These are phyloP conservation scores for Drusus annulatus DNA, from an alignment of 1,140 invertebrate genomes.

Conservation along the genomic window DNA sequence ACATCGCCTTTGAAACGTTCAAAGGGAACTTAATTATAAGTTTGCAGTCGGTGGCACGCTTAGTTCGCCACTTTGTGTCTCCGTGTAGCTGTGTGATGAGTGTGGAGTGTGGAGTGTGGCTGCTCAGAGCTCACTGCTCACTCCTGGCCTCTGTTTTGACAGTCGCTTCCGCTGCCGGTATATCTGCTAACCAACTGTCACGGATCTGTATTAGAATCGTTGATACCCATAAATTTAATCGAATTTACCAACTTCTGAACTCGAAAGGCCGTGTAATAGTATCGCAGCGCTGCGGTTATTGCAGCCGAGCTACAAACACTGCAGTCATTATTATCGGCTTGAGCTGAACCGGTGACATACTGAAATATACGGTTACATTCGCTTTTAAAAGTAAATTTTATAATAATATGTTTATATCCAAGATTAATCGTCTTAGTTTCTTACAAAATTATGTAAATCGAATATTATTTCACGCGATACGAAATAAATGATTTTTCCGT, in stretches of 20 bases:
- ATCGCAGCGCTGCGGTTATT: neutral
- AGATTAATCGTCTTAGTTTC: neutral
- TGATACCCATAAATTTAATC: conserved; percentile 7
- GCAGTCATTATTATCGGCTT: too few species aligned
- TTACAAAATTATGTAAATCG: conserved; percentile 1
- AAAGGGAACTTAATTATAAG: conserved; percentile 13
- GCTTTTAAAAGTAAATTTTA: too few species aligned
- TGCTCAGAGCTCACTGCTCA: neutral
- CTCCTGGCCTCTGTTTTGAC: conserved; percentile 10
- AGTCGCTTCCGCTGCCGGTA: neutral
- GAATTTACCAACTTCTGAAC: conserved; percentile 8
- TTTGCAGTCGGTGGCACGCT: neutral
- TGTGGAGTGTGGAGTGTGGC: neutral
- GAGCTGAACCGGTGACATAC: neutral
- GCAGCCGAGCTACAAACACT: too few species aligned
- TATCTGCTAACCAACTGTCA: neutral
- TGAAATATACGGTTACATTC: neutral
- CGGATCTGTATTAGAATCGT: conserved; percentile 13
- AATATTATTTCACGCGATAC: neutral
- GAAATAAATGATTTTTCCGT: neutral
- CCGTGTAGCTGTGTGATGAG: too few species aligned
- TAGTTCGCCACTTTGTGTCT: too few species aligned
- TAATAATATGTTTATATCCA: neutral
- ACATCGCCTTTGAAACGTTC: neutral
- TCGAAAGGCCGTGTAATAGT: neutral